Conservation (phyloP, 1,140 invertebrate genomes). For the Marisa cornuarietis region DNA sequence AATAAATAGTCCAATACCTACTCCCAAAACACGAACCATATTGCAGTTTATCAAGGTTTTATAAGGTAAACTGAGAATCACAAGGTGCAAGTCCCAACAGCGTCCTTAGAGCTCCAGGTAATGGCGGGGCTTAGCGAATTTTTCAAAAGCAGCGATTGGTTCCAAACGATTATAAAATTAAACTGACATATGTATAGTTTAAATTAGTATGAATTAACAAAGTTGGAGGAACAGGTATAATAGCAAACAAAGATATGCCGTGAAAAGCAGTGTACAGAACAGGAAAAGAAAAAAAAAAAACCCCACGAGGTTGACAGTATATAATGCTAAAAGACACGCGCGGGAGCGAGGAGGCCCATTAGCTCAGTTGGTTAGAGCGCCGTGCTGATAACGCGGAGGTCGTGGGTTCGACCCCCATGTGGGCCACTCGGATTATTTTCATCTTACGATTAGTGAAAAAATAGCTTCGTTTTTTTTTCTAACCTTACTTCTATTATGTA, state of each 20-base stretch:
- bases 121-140: background rate
- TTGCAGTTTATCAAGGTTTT: background rate
- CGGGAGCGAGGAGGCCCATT: slow-evolving; percentile 6
- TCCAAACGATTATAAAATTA: too few relatives aligned
- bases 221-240: too few relatives aligned
- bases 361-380: slow-evolving; percentile 34
- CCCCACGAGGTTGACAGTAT: background rate
- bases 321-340: background rate
- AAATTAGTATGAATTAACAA: background rate
- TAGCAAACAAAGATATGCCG: too few relatives aligned
- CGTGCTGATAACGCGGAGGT: slow-evolving; percentile 34
- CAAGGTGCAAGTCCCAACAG: background rate
- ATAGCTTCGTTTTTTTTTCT: background rate
- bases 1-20: slow-evolving; percentile 38
- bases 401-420: slow-evolving; percentile 32
- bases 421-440: slow-evolving; percentile 4
- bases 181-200: background rate
- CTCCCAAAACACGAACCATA: slow-evolving; percentile 37
- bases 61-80: background rate
- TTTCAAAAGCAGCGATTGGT: background rate
- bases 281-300: background rate
- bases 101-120: slow-evolving; percentile 17
- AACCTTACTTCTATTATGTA: background rate
- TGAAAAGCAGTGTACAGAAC: too few relatives aligned
- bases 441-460: too few relatives aligned